Base-by-base conservation (phyloP, 2,888 invertebrate species). In the Drosophila recens region DNA sequence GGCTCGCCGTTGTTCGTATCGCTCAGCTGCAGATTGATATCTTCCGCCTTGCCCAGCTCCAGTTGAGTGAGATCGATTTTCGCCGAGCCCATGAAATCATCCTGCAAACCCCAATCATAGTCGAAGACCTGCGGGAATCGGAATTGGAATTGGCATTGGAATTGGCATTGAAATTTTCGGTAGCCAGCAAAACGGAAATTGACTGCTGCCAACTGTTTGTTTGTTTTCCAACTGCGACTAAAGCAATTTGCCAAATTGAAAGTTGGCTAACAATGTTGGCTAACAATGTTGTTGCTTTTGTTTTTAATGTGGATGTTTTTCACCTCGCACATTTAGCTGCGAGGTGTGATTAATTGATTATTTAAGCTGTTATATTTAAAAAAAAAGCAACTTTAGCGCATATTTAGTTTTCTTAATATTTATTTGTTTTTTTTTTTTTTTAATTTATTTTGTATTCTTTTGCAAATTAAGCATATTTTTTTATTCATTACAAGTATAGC, bases 61-160 rank as follows among this genome's bases (percentile, higher is more conserved):
- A 98, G 92, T 48, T 95, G 95, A 0, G 96, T 96, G 61, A 99
- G 94, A 91, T 98, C 97, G 79, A 99, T 92, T 75, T 95, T 95
- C 8, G 97, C 96, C 57, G 96, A 95, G 1, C 99, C 99, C 98
- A 99, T 99, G 92, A 98, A 98, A 93, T 99, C 99, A 92, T 99
- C 99, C 93, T 97, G 95, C 46, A 98, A 95, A 34, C 98, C 98
- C 96, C 98, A 98, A 92, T 99, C 99, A 92, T 98, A 98, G 93
- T 99, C 99, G 92, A 97, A 99, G 6, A 99, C 96, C 96, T 96
- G 91, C 4, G 67, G 45, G 51, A 67, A 66, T 51, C 40, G 40
- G 13, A 30, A 57, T 42, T 30, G 15, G 30, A 27, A 56, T 45
- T 56, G 43, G 1, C 34, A 34, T 45, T n/a, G 5, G 0, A 10